Percentiles rank a stretch among this genome's conserved stretches.
These are phyloP conservation scores for Lucinisca nassula DNA, from an alignment of 2,888 invertebrate species.

Conservation along the genomic window DNA sequence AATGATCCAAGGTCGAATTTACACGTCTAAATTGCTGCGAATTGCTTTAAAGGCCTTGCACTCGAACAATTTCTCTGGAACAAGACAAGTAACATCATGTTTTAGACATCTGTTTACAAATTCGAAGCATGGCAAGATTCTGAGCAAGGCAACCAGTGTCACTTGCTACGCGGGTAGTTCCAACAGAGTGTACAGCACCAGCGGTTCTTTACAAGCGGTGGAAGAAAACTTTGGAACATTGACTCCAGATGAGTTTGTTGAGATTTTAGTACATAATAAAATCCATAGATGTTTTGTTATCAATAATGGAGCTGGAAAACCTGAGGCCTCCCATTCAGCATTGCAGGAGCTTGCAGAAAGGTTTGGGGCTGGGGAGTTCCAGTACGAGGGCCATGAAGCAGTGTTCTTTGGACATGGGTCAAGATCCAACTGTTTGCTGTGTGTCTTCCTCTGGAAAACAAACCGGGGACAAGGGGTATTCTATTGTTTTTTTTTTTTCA, in stretches of 20 bases:
- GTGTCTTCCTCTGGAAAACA: constrained; percentile 80
- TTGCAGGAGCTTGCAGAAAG: constrained; percentile 53
- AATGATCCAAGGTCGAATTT: background rate
- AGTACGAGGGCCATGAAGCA: constrained; percentile 76
- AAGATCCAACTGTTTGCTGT: constrained; percentile 72
- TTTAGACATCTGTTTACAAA: background rate
- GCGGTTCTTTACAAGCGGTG: too few species aligned
- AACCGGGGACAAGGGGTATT: constrained; percentile 80
- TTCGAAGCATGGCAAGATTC: background rate
- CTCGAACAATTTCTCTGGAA: background rate
- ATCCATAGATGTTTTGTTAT: constrained; percentile 55
- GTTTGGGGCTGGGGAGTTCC: constrained; percentile 26
- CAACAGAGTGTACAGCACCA: too few species aligned
- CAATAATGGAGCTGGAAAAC: constrained; percentile 18
- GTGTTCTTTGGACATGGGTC: constrained; percentile 76
- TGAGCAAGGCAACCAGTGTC: background rate
- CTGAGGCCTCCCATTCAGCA: constrained; percentile 56
- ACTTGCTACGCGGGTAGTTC: too few species aligned
- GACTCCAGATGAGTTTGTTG: constrained; percentile 36
- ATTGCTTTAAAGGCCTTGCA: background rate
- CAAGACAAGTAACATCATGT: background rate
- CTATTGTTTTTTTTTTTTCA: too few species aligned
- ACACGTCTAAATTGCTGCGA: background rate
- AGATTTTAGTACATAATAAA: constrained; percentile 27
- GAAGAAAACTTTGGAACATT: too few species aligned